Base-by-base conservation (phyloP, 2,888 invertebrate species). In the Lasius platythorax region DNA sequence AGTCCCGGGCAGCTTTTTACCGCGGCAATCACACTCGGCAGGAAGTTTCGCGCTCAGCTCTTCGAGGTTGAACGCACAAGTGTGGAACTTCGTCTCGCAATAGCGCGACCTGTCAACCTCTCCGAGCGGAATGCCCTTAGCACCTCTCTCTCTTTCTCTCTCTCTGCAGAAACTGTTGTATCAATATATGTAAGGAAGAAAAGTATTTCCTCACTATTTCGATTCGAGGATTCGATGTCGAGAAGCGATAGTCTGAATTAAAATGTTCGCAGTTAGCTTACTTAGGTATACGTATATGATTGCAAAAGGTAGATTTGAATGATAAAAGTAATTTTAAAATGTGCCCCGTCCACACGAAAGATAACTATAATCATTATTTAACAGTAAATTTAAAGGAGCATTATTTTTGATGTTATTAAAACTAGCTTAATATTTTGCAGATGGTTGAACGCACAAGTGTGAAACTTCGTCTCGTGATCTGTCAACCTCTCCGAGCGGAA, bases 61-160 rank as follows among this genome's bases (percentile, higher is more conserved):
- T 23, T 23, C 23, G 23, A 23, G 12, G 23, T 61, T 79, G 58
- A 79, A 43, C 43, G 67, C 53, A 18, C 53, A 58, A 81, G 61
- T 81, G 33, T 61, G 61, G 56, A 79, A 81, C 61, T 81, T 72
- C n/a, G 72, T 72, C 73, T 81, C 61, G 73, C 73, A 73, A 61
- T 73, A 37, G 61, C 33, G 46, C 37, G 8, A 53, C 2, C 46
- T 46, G 73, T 81, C 79, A 46, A 73, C 58, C 37, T 73, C 23
- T 43, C 37, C 61, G 23, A 43, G 33, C 58, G 72, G 58, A 72
- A 72, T 79, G 33, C 30, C 33, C 58, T 61, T 28, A 43, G 23
- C 61, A 12, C 6, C 37, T 33, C 3, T 33, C 30, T 37, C 37
- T 37, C 37, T 33, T 33, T 33, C 30, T 37, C 37, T 37, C 72